Evolutionary conservation across 1,140 invertebrate genomes (phyloP), one percentile per base, ranked within the genome.

Genomic region (Charaxes varanes): DNA sequence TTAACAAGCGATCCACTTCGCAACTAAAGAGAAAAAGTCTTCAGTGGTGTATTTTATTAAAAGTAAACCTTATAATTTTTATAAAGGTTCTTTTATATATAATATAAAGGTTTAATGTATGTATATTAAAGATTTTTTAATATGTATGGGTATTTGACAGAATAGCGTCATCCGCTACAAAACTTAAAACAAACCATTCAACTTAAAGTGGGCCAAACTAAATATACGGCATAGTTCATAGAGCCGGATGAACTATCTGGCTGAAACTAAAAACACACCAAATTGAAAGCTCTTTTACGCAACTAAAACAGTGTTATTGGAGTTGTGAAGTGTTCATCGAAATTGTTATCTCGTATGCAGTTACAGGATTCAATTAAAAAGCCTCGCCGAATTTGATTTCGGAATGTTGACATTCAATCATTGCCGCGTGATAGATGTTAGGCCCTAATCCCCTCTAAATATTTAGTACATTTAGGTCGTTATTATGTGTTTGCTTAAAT

Each of bases 271-370:
- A 65, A 62, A 65, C 59, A 38, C 23, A 49, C 34, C 55, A 56
- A 66, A 71, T 67, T 59, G 60, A 69, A 69, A 62, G 56, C 50
- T 43, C 31, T 61, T 54, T 57, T 40, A 50, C 33, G 48, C 41
- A 46, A 27, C 38, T 45, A 47, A 52, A 56, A 53, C 38, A 55
- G 35, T 42, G 44, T 47, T 59, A 62, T 56, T 55, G 48, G 42
- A 35, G 44, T 36, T 40, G 23, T 49, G 41, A 54, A 62, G 53
- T 64, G 56, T 62, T 65, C 46, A 63, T 62, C 45, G 40, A 66
- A 66, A 64, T 56, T 45, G 50, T 61, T 60, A 59, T 64, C 60
- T 62, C 40, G 53, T 51, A 53, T 55, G 48, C 53, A 57, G 50
- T 46, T 50, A 53, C 54, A 57, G 52, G 37, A 57, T 65, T 57